Base-by-base conservation (phyloP, 2,113 vertebrate species). In the Labrus mixtus region DNA sequence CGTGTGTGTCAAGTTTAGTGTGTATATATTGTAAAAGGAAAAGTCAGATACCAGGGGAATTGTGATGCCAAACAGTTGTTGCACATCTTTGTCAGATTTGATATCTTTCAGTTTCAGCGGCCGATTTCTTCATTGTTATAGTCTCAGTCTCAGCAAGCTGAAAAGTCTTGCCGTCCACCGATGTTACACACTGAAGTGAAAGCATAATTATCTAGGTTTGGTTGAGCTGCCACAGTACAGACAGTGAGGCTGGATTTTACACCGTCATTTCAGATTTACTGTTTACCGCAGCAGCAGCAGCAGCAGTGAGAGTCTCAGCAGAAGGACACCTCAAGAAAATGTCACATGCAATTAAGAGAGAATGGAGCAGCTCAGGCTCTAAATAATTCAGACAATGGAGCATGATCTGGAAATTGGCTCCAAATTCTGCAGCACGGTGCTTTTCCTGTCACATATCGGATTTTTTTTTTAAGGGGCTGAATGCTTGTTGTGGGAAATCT, bases 311-410 rank as follows among this genome's bases (percentile, higher is more conserved):
- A 54, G 11, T 72, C 64, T 81, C 54, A 76, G 82, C 91, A 89
- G 83, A 83, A 78, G 75, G 85, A 91, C 86, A 89, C 75, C 82
- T 87, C 85, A 51, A 85, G 87, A 82, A 93, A 92, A 94, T 90
- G 93, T 90, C 90, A 92, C 89, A 82, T 74, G 82, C 89, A 93
- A 93, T 93, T 93, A 92, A 91, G 83, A 85, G 85, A 85, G 85
- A 83, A 86, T 41, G 60, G 74, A 85, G 86, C 76, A 45, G 73
- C 74, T 79, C 73, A 19, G 69, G 65, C 83, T 78, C 69, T 93
- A 92, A 94, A 95, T 93, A 90, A 94, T 93, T 93, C 90, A 92
- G 82, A 90, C 90, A 88, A 74, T 75, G 77, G 79, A 73, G 64
- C 61, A 56, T 76, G 89, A 91, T 88, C 76, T 85, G 69, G 65